These are phyloP conservation scores for Drosophila sechellia DNA, from an alignment of 1,140 invertebrate genomes.

Conservation along the genomic window DNA sequence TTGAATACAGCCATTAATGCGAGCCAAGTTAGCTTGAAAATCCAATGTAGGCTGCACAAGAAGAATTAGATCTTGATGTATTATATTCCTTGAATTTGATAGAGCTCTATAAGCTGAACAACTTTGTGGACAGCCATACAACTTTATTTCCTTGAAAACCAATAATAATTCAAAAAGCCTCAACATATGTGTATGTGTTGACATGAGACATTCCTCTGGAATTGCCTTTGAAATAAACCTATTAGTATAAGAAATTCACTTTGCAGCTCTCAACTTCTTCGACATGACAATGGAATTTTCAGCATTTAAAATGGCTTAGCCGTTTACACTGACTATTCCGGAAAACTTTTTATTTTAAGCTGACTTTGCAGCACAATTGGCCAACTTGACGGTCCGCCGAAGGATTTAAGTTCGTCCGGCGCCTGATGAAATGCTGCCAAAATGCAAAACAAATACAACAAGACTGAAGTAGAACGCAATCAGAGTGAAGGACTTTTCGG, in stretches of 20 bases:
- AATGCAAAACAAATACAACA: slow-evolving; percentile 39
- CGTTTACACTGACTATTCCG: slow-evolving; percentile 27
- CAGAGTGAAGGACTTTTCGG: slow-evolving; percentile 43
- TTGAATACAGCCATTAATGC: slow-evolving; percentile 1
- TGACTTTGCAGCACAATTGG: slow-evolving; percentile 17
- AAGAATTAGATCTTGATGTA: no score
- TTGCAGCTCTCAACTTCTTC: neutral
- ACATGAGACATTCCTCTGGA: neutral
- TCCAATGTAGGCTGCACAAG: neutral
- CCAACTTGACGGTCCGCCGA: slow-evolving; percentile 18
- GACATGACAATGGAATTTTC: slow-evolving; percentile 2
- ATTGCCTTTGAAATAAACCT: neutral
- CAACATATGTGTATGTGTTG: no score
- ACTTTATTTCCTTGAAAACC: neutral
- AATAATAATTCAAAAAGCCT: neutral
- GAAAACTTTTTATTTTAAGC: slow-evolving; percentile 20
- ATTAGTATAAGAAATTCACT: neutral
- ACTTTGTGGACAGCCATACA: neutral
- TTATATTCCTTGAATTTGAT: neutral
- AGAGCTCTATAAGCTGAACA: neutral
- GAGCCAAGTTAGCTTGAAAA: neutral
- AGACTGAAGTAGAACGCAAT: slow-evolving; percentile 29
- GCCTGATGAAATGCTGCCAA: slow-evolving; percentile 24
- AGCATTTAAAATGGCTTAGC: slow-evolving; percentile 10
- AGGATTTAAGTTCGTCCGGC: slow-evolving; percentile 23